These are phyloP conservation scores for Bruchidius siliquastri DNA, from an alignment of 2,888 invertebrate genomes.

Conservation along the genomic window DNA sequence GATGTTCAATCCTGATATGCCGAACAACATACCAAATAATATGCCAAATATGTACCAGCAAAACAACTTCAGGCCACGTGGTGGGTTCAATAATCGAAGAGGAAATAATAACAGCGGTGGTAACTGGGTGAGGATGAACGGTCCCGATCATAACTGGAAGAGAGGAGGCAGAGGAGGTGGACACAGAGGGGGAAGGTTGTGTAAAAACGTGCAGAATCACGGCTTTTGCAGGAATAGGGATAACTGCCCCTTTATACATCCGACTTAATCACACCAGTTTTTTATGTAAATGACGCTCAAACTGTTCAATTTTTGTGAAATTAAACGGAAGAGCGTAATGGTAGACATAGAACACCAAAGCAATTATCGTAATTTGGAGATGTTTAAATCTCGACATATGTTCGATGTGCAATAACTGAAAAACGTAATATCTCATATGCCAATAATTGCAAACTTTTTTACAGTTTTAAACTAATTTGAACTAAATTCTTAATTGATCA, in stretches of 20 bases:
- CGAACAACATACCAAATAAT: conserved; percentile 30
- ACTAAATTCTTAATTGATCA: too few species aligned
- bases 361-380: too few species aligned
- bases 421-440: too few species aligned
- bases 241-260: conserved; percentile 79
- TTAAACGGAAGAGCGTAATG: too few species aligned
- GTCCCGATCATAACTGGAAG: conserved; percentile 46
- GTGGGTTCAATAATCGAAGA: conserved; percentile 35
- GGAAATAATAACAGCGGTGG: conserved; percentile 44
- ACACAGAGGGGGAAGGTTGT: conserved; percentile 54
- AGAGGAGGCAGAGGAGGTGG: conserved; percentile 47
- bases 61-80: conserved; percentile 12
- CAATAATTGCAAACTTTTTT: too few species aligned
- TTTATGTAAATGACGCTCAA: neutral
- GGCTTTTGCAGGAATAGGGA: conserved; percentile 80
- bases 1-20: conserved; percentile 25
- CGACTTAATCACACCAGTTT: conserved; percentile 31
- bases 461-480: too few species aligned
- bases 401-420: too few species aligned
- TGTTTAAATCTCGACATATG: too few species aligned
- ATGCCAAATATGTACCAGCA: conserved; percentile 22
- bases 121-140: conserved; percentile 51
- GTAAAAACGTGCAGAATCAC: conserved; percentile 73
- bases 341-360: too few species aligned
- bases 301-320: neutral